A percentile compares a stretch with the other conserved stretches of the same genome.
These are phyloP conservation scores for Mastomys natalensis DNA, from an alignment of 2,113 vertebrate species.

Conservation along the genomic window DNA sequence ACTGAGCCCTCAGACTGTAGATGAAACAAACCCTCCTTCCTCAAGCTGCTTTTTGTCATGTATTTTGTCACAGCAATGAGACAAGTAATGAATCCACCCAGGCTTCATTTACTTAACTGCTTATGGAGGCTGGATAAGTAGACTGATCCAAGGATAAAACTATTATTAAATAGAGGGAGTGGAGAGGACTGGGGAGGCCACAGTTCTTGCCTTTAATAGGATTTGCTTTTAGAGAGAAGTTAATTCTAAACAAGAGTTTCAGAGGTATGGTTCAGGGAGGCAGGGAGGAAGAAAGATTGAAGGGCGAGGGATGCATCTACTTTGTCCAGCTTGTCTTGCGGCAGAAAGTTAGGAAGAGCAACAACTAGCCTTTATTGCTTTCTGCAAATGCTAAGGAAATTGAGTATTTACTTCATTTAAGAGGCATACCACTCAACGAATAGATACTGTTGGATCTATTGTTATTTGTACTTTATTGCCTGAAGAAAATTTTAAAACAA, in stretches of 20 bases:
- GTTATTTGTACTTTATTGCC: not conserved
- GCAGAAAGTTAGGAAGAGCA: not conserved
- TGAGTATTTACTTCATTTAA: not conserved
- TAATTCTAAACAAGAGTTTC: not conserved
- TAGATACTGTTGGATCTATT: too few species aligned
- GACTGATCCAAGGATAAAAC: not conserved
- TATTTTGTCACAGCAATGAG: not conserved
- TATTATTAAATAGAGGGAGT: not conserved
- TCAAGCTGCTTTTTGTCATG: not conserved
- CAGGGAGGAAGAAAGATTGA: not conserved
- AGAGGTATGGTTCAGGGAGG: not conserved
- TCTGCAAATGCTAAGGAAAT: not conserved
- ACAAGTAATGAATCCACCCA: not conserved
- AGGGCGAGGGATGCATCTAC: not conserved
- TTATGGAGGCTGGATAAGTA: not conserved
- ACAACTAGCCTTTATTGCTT: not conserved
- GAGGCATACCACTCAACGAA: not conserved
- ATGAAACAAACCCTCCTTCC: not conserved
- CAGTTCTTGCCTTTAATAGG: not conserved
- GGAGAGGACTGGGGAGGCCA: not conserved
- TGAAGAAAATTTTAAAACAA: not conserved
- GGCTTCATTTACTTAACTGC: not conserved
- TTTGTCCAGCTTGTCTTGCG: not conserved
- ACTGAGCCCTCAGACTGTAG: not conserved
- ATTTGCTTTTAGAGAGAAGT: not conserved